Evolutionary conservation across 2,888 invertebrate genomes (phyloP), one percentile per base, ranked within the genome.

Genomic region (Dolomedes plantarius): DNA sequence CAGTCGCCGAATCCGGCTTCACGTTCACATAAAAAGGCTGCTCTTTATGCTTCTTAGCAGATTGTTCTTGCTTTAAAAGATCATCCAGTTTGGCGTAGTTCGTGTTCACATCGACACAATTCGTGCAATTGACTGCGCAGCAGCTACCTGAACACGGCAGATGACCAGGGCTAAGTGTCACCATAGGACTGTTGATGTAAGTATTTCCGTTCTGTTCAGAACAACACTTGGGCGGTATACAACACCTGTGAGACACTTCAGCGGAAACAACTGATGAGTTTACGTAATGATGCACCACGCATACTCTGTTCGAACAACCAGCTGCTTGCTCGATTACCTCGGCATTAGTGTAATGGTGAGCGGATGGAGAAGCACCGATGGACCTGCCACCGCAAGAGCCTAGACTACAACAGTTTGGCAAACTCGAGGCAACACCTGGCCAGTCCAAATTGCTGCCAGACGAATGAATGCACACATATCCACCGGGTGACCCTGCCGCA

Each of bases 71-170:
- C 13, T 87, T 87, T 32, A 80, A 29, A 31, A 90, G 87, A 87
- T 90, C 89, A 80, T 90, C 89, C 46, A 90, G 73, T 50, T 89
- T 88, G 13, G 90, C 90, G 85, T 90, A 90, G 76, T 90, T 90
- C 28, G 89, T 88, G 46, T 90, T 89, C 31, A 89, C 88, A 69
- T 90, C 90, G n/a, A 85, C 75, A 56, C 83, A 87, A 27, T 75
- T 71, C 19, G 69, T 31, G 19, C 76, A 75, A 23, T 68, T 56
- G 23, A 46, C n/a, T 31, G 68, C 19, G 41, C 80, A 68, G 46
- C 31, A 28, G 7, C 65, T 31, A 23, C 36, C 46, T 0, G 62
- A 19, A 74, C 74, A 69, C 11, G 71, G 74, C 11, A 75, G 28
- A n/a, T 79, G 79, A 27, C 69, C 74, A 27, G 86, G 80, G 19